Evolutionary conservation across 2,797 vertebrate genomes (phyloP).

Genomic region (Amblyraja radiata): DNA sequence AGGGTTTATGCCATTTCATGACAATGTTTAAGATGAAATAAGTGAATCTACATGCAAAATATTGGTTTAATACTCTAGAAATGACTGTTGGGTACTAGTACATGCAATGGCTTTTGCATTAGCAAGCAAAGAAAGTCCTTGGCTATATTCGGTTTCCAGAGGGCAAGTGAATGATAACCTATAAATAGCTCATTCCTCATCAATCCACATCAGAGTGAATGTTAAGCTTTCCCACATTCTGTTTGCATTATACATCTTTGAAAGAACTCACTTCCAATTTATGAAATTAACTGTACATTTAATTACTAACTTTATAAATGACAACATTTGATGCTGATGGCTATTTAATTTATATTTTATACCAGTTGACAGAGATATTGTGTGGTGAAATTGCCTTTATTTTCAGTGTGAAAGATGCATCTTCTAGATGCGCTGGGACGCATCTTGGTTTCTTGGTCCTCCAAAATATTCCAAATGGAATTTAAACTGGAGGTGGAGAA

Average conservation of each 20-base stretch:
- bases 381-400: background rate
- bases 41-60: background rate
- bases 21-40: background rate
- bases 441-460: too few species aligned
- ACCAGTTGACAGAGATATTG: background rate
- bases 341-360: background rate
- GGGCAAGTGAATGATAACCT: background rate
- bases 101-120: background rate
- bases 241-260: background rate
- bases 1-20: too few species aligned
- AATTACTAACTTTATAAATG: too few species aligned
- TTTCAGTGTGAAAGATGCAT: background rate
- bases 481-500: too few species aligned
- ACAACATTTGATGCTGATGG: background rate
- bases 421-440: too few species aligned
- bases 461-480: too few species aligned
- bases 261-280: background rate
- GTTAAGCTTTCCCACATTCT: background rate
- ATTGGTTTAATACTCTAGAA: background rate
- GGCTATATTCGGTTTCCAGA: background rate
- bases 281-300: background rate
- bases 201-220: background rate
- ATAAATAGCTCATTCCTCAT: background rate
- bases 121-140: background rate
- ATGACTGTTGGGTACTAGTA: background rate